A percentile compares a stretch with the other conserved stretches of the same genome.
Evolutionary conservation across 2,797 vertebrate genomes (phyloP).

Genomic region (Cynopterus sphinx): DNA sequence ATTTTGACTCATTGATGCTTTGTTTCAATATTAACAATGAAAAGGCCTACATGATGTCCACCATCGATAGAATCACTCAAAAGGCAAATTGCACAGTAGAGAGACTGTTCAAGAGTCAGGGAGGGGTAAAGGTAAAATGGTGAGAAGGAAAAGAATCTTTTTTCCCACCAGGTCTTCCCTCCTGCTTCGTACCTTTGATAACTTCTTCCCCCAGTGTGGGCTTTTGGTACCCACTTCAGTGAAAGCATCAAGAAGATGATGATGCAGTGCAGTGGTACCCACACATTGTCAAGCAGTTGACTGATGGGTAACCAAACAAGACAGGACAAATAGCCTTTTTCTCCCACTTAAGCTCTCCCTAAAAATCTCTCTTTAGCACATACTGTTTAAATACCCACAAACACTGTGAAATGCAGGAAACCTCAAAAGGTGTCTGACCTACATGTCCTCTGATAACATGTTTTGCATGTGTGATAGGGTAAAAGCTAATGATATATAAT

Average conservation of each 20-base stretch:
- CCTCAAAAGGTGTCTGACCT: not conserved
- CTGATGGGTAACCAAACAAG: not conserved
- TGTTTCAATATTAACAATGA: not conserved
- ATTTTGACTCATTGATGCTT: not conserved
- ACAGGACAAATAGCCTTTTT: too few species aligned
- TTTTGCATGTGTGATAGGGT: not conserved
- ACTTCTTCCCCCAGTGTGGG: not conserved
- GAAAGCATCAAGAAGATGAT: not conserved
- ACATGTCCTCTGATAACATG: too few species aligned
- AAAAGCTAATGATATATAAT: not conserved
- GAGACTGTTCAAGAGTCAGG: not conserved
- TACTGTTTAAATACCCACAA: not conserved
- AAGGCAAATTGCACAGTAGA: not conserved
- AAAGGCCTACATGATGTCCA: not conserved
- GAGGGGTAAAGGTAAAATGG: not conserved
- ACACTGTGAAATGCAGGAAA: not conserved
- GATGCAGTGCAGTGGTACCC: accelerated
- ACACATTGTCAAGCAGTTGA: not conserved
- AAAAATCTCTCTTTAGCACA: not conserved
- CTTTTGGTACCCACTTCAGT: not conserved
- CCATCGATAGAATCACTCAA: not conserved
- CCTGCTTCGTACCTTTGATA: not conserved
- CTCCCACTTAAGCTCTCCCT: not conserved
- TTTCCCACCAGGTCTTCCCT: not conserved
- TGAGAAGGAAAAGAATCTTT: not conserved